Conservation (phyloP, 2,113 vertebrate species). For the Sphyrna mokarran region DNA sequence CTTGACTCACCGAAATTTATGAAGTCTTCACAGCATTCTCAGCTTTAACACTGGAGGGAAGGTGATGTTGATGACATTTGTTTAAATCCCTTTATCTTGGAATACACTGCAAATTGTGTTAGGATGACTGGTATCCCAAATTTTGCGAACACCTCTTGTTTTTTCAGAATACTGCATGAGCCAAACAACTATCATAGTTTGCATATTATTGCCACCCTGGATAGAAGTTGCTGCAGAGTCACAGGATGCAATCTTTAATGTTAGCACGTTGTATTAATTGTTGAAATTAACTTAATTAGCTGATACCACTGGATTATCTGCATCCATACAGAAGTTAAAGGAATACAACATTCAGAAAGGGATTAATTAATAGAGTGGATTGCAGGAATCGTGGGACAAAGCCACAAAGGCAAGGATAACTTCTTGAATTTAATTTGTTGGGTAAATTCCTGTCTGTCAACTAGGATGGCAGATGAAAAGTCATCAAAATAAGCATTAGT, state of each 20-base stretch:
- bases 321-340: neutral
- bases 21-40: neutral
- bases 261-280: neutral
- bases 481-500: neutral
- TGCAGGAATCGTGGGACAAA: neutral
- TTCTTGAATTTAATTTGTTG: neutral
- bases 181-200: too few species aligned
- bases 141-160: neutral
- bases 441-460: neutral
- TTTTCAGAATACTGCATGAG: neutral
- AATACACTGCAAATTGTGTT: neutral
- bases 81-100: neutral
- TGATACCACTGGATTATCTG: neutral
- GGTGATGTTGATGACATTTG: neutral
- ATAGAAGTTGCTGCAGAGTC: too few species aligned
- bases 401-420: neutral
- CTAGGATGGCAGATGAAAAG: neutral
- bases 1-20: neutral
- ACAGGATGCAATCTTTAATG: neutral
- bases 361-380: neutral
- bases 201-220: too few species aligned
- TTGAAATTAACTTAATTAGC: neutral
- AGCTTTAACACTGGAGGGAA: neutral
- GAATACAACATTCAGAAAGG: neutral
- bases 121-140: neutral